Conservation (phyloP, 2,888 invertebrate genomes). For the Leptopilina myrica region DNA sequence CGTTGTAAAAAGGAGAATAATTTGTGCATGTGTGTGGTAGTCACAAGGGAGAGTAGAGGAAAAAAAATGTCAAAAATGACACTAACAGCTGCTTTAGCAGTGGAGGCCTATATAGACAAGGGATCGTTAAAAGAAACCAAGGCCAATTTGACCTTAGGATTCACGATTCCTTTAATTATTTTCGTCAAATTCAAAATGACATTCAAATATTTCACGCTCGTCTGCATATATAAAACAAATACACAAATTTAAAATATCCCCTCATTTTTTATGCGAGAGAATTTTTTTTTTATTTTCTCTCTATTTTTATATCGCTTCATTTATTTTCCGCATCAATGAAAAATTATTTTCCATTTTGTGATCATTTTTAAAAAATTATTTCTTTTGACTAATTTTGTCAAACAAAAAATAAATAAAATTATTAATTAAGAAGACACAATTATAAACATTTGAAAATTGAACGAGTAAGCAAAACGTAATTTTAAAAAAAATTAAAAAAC, state of each 20-base stretch:
- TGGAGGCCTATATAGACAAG: constrained; percentile 21
- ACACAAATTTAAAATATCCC: neutral
- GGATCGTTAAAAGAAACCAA: constrained; percentile 39
- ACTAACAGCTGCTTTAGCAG: constrained; percentile 26
- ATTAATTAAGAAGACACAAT: no score
- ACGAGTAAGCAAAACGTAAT: neutral
- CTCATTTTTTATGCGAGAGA: no score
- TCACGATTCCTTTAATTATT: constrained; percentile 28
- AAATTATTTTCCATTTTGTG: neutral
- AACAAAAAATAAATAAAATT: no score
- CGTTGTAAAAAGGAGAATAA: constrained; percentile 15
- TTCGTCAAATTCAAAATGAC: neutral
- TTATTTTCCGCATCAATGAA: no score
- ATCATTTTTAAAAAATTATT: neutral
- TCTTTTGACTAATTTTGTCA: no score
- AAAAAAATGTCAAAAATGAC: constrained; percentile 36
- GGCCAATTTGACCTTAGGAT: constrained; percentile 31
- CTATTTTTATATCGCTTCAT: neutral
- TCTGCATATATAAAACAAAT: neutral
- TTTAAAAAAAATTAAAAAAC: neutral
- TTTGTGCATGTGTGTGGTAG: constrained; percentile 21
- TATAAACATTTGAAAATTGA: neutral
- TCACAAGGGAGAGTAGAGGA: constrained; percentile 5
- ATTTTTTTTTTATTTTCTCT: neutral
- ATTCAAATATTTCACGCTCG: neutral